Conservation (phyloP, 2,113 vertebrate species). For the Saguinus midas region DNA sequence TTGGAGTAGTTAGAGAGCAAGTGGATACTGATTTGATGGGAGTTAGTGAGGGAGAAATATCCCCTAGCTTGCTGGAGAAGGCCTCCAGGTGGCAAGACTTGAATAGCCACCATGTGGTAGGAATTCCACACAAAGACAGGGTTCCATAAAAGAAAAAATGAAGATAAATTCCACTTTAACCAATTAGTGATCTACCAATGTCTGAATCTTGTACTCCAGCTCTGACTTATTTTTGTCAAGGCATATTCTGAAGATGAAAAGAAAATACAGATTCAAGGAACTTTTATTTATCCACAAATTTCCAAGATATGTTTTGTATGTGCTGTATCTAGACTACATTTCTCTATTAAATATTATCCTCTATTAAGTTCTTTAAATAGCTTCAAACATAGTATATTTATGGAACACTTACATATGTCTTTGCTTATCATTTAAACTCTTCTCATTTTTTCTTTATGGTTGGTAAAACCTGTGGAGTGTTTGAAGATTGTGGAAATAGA, state of each 20-base stretch:
- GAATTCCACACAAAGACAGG: slow-evolving; percentile 9
- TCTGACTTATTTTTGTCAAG: slow-evolving; percentile 33
- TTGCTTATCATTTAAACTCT: slow-evolving; percentile 27
- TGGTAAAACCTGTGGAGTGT: not conserved
- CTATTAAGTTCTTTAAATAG: slow-evolving; percentile 34
- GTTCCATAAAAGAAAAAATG: slow-evolving; percentile 22
- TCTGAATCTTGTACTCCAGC: not conserved
- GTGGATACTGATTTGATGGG: not conserved
- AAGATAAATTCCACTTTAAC: not conserved
- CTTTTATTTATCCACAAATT: slow-evolving; percentile 26
- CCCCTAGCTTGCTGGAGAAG: not conserved
- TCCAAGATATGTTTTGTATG: slow-evolving; percentile 7
- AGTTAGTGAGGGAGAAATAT: not conserved
- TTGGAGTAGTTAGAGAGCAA: not conserved
- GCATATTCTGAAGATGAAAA: slow-evolving; percentile 23
- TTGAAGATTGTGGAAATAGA: not conserved
- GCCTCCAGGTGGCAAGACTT: not conserved
- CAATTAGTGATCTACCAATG: slow-evolving; percentile 37
- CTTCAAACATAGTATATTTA: not conserved
- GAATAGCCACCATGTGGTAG: not conserved
- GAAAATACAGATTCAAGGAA: not conserved
- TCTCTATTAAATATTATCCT: not conserved
- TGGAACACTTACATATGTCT: not conserved
- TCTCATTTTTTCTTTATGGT: slow-evolving; percentile 41
- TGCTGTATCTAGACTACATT: not conserved